A percentile compares a stretch with the other conserved stretches of the same genome.
phyloP scores from a whole-genome alignment of 2,888 invertebrate genomes.

The Tethea ocularis region DNA sequence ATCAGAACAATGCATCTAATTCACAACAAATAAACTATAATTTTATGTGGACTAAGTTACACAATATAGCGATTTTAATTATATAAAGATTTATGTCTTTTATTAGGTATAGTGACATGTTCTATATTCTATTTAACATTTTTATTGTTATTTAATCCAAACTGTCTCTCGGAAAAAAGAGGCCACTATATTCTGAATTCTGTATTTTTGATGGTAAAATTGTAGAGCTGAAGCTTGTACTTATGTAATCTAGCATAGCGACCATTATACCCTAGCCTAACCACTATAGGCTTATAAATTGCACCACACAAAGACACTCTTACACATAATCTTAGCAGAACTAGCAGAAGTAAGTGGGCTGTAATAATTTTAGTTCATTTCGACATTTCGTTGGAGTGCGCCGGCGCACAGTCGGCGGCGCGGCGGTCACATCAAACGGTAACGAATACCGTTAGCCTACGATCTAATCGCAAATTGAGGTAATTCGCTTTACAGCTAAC shows the following conservation, averaged over 20 bases:
- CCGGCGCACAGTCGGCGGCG: constrained; percentile 11
- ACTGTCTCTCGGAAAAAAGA: too few relatives aligned
- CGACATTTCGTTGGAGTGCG: constrained; percentile 51
- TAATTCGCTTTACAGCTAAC: constrained; percentile 9
- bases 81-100: too few relatives aligned
- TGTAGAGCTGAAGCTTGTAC: too few relatives aligned
- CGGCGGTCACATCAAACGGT: constrained; percentile 47
- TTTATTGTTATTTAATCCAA: too few relatives aligned
- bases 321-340: constrained; percentile 55
- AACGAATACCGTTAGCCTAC: constrained; percentile 48
- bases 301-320: not conserved
- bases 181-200: too few relatives aligned
- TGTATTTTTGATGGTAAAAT: too few relatives aligned
- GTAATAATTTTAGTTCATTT: constrained; percentile 61
- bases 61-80: not conserved
- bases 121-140: too few relatives aligned
- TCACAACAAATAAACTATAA: not conserved
- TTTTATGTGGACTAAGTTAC: not conserved
- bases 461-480: constrained; percentile 8
- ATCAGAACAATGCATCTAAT: not conserved
- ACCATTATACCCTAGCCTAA: not conserved
- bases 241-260: not conserved
- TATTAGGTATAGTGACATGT: too few relatives aligned
- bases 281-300: not conserved
- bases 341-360: too few relatives aligned